phyloP scores from a whole-genome alignment of 2,113 vertebrate genomes.

The Grantiella picta region DNA sequence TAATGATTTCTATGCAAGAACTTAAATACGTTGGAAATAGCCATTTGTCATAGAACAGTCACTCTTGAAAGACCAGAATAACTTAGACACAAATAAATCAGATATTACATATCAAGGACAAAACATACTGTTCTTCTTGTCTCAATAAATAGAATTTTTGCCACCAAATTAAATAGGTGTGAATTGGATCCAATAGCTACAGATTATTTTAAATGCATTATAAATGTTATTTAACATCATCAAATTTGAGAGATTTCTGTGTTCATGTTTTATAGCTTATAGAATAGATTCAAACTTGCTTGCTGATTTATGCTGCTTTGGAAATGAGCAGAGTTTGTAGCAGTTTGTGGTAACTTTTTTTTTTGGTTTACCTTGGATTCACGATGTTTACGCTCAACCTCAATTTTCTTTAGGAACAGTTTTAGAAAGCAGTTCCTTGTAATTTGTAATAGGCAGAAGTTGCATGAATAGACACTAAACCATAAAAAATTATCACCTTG shows the following conservation, averaged over 20 bases:
- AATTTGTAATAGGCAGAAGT: background rate
- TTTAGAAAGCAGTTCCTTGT: background rate
- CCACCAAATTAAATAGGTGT: background rate
- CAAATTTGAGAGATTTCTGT: background rate
- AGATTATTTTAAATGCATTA: background rate
- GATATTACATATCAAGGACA: background rate
- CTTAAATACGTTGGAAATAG: background rate
- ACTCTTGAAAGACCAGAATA: background rate
- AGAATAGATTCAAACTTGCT: background rate
- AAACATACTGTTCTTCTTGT: background rate
- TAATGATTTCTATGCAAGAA: background rate
- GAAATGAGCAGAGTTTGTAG: background rate
- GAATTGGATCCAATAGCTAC: background rate
- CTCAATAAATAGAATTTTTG: background rate
- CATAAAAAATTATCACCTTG: background rate
- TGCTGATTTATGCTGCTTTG: background rate
- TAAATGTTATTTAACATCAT: background rate
- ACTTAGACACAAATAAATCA: background rate
- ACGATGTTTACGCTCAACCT: background rate
- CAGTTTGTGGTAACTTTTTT: background rate
- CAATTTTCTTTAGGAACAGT: background rate
- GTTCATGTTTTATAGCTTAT: background rate
- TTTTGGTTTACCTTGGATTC: background rate
- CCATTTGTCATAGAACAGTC: background rate
- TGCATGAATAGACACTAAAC: background rate